Evolutionary conservation across 2,113 vertebrate species (phyloP), one percentile per base, ranked within the genome.

Genomic region (Catharus bicknelli): DNA sequence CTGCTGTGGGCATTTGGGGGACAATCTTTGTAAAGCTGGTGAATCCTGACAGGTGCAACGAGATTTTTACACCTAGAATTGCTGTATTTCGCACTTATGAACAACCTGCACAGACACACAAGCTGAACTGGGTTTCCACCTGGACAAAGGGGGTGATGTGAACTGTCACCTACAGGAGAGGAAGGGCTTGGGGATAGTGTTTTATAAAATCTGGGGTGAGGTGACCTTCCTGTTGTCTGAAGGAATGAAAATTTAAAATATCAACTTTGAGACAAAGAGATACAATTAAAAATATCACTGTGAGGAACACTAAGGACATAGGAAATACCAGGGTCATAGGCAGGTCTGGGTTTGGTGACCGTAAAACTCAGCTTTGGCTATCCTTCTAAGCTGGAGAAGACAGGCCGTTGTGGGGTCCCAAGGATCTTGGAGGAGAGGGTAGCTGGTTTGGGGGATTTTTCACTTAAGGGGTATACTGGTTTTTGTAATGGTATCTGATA

Each of bases 1-100:
- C 5, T 38, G 5, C 9, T 74, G n/a, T 1, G 1, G 47, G 25
- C 34, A 7, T 27, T 1, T 74, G 26, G 9, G 10, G 22, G 8
- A 67, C 1, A 0, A 7, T 5, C 3, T 63, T 72, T 38, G 13
- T 63, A 42, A 47, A 38, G 26, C 13, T 63, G 9, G 7, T 75
- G 40, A 29, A 38, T 55, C 34, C 34, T 59, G 62, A 42, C 27
- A 66, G 2, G 9, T 45, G 26, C 32, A 75, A 30, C 34, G 34
- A 54, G 29, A 63, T 34, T 83, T 78, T 76, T 38, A 26, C 26
- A 47, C 15, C 5, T 5, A 18, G 18, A 75, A 50, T 5, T 66
- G n/a, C 19, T 70, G 14, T 26, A 19, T 20, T 81, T 77, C 22
- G 72, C 30, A n/a, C 43, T 72, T 19, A 29, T 40, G 48, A 53